Evolutionary conservation across 2,113 vertebrate species (phyloP).

Genomic region (Cepphus grylle): DNA sequence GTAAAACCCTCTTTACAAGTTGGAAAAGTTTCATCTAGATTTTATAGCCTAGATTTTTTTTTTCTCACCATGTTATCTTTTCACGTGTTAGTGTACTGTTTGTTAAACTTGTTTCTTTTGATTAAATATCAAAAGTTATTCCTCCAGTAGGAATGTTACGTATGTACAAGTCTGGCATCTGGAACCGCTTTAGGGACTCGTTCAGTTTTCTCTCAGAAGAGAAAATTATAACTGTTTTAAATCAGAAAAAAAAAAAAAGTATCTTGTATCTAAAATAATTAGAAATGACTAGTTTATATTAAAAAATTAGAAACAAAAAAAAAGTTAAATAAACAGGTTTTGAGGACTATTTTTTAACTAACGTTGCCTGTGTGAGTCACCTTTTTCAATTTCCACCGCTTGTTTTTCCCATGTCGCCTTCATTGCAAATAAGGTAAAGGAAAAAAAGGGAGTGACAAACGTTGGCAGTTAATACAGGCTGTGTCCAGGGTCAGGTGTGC

Average conservation of each 20-base stretch:
- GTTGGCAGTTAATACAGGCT: not conserved
- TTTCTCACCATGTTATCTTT: not conserved
- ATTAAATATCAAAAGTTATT: constrained; percentile 21
- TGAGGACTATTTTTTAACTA: not conserved
- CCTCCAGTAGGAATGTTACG: not conserved
- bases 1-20: not conserved
- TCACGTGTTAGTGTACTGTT: not conserved
- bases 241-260: not conserved
- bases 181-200: constrained; percentile 41
- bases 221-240: constrained; percentile 38
- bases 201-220: not conserved
- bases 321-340: not conserved
- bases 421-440: not conserved
- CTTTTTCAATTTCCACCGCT: not conserved
- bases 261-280: constrained; percentile 42
- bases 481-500: not conserved
- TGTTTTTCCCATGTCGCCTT: not conserved
- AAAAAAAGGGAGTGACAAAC: not conserved
- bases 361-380: not conserved
- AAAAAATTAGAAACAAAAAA: not conserved
- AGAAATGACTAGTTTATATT: constrained; percentile 4
- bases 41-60: not conserved
- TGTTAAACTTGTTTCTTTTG: constrained; percentile 43
- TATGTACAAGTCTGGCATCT: constrained; percentile 15
- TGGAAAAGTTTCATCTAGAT: not conserved